These are phyloP conservation scores for Lepidocyrtinus sp. DNA, from an alignment of 2,888 invertebrate species.

Conservation along the genomic window DNA sequence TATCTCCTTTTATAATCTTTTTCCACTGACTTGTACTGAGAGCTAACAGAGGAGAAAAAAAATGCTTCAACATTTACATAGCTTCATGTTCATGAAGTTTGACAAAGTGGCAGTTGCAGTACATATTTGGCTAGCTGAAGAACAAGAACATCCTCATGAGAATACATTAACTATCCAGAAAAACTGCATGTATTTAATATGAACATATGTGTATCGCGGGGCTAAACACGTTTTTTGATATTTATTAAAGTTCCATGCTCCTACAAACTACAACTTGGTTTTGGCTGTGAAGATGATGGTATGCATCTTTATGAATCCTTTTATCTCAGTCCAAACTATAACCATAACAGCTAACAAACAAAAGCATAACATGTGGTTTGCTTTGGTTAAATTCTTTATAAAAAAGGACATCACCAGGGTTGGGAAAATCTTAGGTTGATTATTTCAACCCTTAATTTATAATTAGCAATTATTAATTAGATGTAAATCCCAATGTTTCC, in stretches of 20 bases:
- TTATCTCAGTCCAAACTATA: background rate
- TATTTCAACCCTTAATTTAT: too few relatives aligned
- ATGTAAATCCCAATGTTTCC: too few relatives aligned
- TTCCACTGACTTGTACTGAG: background rate
- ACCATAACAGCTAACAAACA: too few relatives aligned
- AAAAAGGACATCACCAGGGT: background rate
- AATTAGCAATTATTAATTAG: too few relatives aligned
- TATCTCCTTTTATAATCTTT: background rate
- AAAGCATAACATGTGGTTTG: constrained; percentile 43
- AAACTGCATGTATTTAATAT: background rate
- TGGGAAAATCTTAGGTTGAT: too few relatives aligned
- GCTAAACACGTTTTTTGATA: too few relatives aligned
- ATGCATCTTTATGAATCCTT: too few relatives aligned
- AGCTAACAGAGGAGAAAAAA: background rate
- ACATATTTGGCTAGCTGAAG: background rate
- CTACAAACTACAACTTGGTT: too few relatives aligned
- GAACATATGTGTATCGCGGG: background rate
- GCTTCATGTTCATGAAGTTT: background rate
- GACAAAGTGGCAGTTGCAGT: background rate
- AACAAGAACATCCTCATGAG: background rate
- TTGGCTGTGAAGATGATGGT: too few relatives aligned
- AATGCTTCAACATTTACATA: background rate
- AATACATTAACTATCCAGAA: background rate
- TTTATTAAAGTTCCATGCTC: too few relatives aligned
- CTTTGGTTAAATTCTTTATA: background rate